Evolutionary conservation across 2,888 invertebrate genomes (phyloP).

Genomic region (Baronia brevicornis): DNA sequence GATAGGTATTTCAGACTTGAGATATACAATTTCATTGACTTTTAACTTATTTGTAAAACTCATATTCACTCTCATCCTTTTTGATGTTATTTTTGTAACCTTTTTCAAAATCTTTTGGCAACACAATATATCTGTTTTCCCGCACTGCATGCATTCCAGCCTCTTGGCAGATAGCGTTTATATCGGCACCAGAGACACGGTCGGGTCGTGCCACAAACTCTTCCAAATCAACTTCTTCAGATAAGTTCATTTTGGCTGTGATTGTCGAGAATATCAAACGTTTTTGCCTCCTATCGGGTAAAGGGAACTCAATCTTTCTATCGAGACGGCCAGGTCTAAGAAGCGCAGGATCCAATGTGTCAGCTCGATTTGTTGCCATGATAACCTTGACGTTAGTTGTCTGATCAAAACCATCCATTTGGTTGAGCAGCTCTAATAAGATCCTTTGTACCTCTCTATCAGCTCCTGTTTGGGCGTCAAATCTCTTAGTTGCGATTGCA

Average conservation of each 20-base stretch:
- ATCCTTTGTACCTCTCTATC: slow-evolving; percentile 1
- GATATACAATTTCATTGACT: slow-evolving; percentile 15
- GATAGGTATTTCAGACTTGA: slow-evolving; percentile 27
- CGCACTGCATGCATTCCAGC: background rate
- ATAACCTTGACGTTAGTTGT: background rate
- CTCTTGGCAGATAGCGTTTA: background rate
- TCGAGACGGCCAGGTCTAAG: background rate
- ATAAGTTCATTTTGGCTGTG: background rate
- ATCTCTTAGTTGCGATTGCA: slow-evolving; percentile 94
- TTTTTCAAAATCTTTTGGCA: background rate
- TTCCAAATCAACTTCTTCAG: background rate
- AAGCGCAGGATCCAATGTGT: background rate
- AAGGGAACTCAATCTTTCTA: background rate
- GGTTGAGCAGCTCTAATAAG: background rate
- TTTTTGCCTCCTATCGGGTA: background rate
- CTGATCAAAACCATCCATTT: slow-evolving; percentile 1
- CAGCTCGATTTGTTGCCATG: background rate
- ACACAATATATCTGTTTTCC: background rate
- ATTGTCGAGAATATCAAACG: background rate
- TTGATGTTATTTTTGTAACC: slow-evolving; percentile 95
- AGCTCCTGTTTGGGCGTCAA: background rate
- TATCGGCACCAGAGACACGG: background rate
- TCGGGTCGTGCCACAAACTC: background rate
- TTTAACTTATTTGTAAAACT: slow-evolving; percentile 98
- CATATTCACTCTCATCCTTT: slow-evolving; percentile 99